These are phyloP conservation scores for Mixornis gularis DNA, from an alignment of 2,113 vertebrate species.

Conservation along the genomic window DNA sequence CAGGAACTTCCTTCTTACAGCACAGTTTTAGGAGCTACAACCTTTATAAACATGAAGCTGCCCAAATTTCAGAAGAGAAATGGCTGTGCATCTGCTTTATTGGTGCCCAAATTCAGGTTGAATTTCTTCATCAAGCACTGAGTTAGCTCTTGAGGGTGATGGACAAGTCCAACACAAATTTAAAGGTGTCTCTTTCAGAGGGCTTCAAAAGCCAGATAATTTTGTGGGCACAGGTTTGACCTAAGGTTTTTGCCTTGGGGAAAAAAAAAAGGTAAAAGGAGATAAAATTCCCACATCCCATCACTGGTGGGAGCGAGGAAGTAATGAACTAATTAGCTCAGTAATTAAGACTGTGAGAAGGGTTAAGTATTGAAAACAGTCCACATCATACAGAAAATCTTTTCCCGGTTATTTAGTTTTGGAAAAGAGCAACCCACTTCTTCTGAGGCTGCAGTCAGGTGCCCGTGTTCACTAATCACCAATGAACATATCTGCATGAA, in stretches of 20 bases:
- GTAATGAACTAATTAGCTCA: not conserved
- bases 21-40: not conserved
- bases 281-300: not conserved
- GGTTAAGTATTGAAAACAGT: not conserved
- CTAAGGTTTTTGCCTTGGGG: not conserved
- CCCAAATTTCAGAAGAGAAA: not conserved
- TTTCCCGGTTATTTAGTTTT: not conserved
- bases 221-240: not conserved
- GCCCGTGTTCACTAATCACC: not conserved
- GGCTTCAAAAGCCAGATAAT: not conserved
- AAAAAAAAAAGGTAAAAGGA: not conserved
- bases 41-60: not conserved
- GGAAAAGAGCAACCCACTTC: not conserved
- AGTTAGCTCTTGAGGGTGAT: not conserved
- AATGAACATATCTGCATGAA: not conserved
- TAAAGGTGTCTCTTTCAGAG: not conserved
- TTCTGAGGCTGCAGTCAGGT: not conserved
- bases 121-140: not conserved
- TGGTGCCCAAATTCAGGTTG: not conserved
- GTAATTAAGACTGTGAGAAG: not conserved
- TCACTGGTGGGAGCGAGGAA: not conserved
- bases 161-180: not conserved
- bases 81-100: not conserved
- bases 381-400: not conserved
- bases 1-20: not conserved